Evolutionary conservation across 2,113 vertebrate species (phyloP).

Genomic region (Percopsis transmontana): DNA sequence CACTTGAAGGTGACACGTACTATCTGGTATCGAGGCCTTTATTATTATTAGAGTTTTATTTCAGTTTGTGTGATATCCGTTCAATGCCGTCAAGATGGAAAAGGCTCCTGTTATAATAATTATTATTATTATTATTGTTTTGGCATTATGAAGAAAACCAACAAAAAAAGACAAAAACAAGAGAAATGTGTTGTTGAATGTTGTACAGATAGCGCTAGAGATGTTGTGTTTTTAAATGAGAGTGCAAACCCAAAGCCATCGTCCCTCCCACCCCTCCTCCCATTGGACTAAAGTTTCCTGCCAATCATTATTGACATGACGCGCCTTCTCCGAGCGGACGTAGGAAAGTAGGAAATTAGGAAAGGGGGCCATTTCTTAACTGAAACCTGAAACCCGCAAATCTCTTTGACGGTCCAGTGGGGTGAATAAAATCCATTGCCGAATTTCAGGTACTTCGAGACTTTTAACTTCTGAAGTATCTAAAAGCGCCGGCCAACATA

Average conservation of each 20-base stretch:
- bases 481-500: no score
- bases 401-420: no score
- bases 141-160: slow-evolving; percentile 70
- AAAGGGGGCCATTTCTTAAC: no score
- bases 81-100: slow-evolving; percentile 79
- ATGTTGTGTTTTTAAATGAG: slow-evolving; percentile 79
- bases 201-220: slow-evolving; percentile 84
- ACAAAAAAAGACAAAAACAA: slow-evolving; percentile 49
- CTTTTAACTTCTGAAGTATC: not conserved
- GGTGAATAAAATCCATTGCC: no score
- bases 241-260: slow-evolving; percentile 65
- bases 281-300: slow-evolving; percentile 60
- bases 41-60: slow-evolving; percentile 73
- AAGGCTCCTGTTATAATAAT: slow-evolving; percentile 77
- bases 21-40: slow-evolving; percentile 81
- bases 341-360: no score
- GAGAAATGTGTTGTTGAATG: slow-evolving; percentile 81
- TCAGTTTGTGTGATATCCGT: slow-evolving; percentile 73
- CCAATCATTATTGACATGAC: slow-evolving; percentile 32
- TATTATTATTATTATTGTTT: slow-evolving; percentile 73
- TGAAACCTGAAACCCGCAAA: no score
- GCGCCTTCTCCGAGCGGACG: not conserved
- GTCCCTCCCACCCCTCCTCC: slow-evolving; percentile 55
- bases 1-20: slow-evolving; percentile 76
- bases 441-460: not conserved